Base-by-base conservation (phyloP, 2,797 vertebrate species). In the Neostethus bicornis region DNA sequence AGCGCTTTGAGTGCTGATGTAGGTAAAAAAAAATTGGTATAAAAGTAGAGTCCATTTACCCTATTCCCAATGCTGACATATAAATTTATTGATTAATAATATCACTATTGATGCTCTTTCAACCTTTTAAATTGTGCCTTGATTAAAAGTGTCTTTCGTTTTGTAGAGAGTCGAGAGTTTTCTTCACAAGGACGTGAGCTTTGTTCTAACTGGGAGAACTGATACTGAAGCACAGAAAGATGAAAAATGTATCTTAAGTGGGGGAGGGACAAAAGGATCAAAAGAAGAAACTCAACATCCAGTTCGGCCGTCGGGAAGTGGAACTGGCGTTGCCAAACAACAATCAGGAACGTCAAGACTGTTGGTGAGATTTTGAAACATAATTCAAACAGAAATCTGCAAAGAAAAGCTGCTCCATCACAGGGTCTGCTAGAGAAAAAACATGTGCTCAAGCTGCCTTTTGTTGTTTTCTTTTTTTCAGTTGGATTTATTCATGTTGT, bases 151-250 rank as follows among this genome's bases (percentile, higher is more conserved):
- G n/a, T n/a, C n/a, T 35, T 2, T 35, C n/a, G 2, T 35, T 35
- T 32, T 78, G 19, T 81, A 92, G 92, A 81, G 44, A 11, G 75
- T 94, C 0, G 95, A 98, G 80, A 93, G 93, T 83, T 97, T 96
- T 77, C 88, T 98, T n/a, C 94, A 96, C 76, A 95, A 92, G 80
- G 95, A 97, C 76, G 89, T 97, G 51, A 93, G 71, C 65, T 95
- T 89, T 0, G 88, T 97, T 42, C 90, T 96, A 67, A 95, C 94
- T 46, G 93, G 88, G 72, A 92, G 59, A 75, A 89, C 74, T 66
- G 93, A 93, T 45, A 82, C 74, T 66, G 93, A 93, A 45, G 82
- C 64, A 3, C 86, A 76, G 42, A 35, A 45, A 39, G 71, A 77
- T 13, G n/a, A 70, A 53, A 81, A 52, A 11, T 2, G 25, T 46